Base-by-base conservation (phyloP, 2,888 invertebrate genomes). In the Cheilosia scutellata region DNA sequence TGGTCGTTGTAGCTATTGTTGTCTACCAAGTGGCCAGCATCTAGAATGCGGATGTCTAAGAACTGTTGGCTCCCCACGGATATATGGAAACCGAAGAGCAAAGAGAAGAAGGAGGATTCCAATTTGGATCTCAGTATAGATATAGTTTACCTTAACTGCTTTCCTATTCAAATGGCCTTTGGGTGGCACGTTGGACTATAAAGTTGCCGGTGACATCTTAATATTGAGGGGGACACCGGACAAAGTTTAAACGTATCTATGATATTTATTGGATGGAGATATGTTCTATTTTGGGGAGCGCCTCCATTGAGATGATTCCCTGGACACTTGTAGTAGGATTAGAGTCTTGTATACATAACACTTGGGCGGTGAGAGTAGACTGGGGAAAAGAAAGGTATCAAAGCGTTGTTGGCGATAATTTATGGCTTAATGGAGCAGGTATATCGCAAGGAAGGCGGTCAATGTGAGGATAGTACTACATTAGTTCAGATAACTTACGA, bases 11-110 rank as follows among this genome's bases (percentile, higher is more conserved):
- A 4, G 25, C 2, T 25, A 31, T 55, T 27, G 62, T 47, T 11
- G 60, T 31, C 40, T 37, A 47, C 49, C 44, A 9, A 16, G 57
- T 65, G 65, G 60, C 70, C 68, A 42, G 42, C 27, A 33, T 60
- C 55, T 63, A 53, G 66, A 75, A 72, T 63, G 72, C 55, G 72
- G 66, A 58, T 55, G 86, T 90, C 89, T 89, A 87, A 87, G 89
- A 89, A 25, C 44, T 44, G 89, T 87, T 49, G 47, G 33, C 49
- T 53, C 66, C 76, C 63, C 49, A 74, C 42, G 75, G 29, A 27
- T 11, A 20, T 20, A 20, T 20, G 20, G 20, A 20, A 5, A 47
- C 13, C 16, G 47, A 7, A 37, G 16, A 16, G 13, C 29, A 2
- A 40, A 57, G 51, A 63, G 58, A 13, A 53, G 51, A 29, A 58